Base-by-base conservation (phyloP, 2,888 invertebrate species). In the Philereme transversata region DNA sequence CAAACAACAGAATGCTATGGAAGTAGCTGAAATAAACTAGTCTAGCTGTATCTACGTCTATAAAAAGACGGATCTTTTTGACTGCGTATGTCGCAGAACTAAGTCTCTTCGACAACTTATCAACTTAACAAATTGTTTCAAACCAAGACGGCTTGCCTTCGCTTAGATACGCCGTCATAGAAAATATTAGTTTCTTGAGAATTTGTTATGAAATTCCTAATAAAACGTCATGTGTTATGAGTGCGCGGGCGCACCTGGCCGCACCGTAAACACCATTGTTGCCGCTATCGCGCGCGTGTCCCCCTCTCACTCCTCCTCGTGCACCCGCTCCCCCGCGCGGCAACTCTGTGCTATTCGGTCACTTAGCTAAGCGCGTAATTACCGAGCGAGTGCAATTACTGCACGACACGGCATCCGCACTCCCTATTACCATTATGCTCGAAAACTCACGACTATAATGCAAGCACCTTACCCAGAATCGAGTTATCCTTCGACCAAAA, bases 211-310 rank as follows among this genome's bases (percentile, higher is more conserved):
- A 75, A 74, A 77, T 76, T 75, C 72, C 70, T 74, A 74, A 2
- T 22, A 74, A 75, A 73, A 69, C 57, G 55, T 55, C 60, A 56
- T 48, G 60, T 67, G 66, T 64, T 69, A 57, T 63, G 66, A 64
- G 56, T 65, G 41, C 58, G 60, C 49, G 63, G 58, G 72, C 66
- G 62, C 72, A 71, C 74, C 69, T 65, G 69, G 70, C 65, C 61
- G 62, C 56, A 69, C 51, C 56, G 66, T 77, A 78, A 78, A 78
- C 78, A 78, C 69, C 69, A 78, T 78, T 78, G 78, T 78, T 48
- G 62, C 57, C 43, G 62, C 51, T 59, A 67, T 62, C 64, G 62
- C 65, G 44, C 64, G 52, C 47, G 56, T 55, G 56, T 41, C 36
- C 34, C 6, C 54, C n/a, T 35, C 56, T 11, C n/a, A n/a, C 44